Percentiles rank a stretch among this genome's conserved stretches.
Evolutionary conservation across 2,797 vertebrate species (phyloP).

Genomic region (Acrossocheilus fasciatus): DNA sequence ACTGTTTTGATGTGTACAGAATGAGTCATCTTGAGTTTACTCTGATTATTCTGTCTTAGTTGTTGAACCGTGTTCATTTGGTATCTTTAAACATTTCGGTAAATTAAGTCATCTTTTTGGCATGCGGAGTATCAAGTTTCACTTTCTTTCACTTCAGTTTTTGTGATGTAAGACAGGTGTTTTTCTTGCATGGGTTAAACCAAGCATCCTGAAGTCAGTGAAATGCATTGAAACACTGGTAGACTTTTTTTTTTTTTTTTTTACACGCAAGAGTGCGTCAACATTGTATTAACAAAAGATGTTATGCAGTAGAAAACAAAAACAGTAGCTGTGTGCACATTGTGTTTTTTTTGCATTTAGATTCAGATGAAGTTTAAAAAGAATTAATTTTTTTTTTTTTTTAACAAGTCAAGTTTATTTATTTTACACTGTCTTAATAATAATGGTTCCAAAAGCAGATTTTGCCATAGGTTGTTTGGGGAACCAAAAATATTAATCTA

Average conservation of each 20-base stretch:
- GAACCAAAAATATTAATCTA: too few relatives aligned
- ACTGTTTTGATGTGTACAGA: neutral
- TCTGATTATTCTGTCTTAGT: neutral
- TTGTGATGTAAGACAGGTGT: neutral
- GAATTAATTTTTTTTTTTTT: too few relatives aligned
- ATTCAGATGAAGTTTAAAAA: neutral
- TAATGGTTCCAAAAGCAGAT: neutral
- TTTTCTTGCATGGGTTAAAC: conserved; percentile 19
- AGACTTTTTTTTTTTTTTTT: neutral
- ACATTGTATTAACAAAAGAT: neutral
- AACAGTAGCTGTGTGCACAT: neutral
- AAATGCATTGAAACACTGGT: neutral
- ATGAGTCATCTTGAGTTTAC: neutral
- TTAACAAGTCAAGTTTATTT: neutral
- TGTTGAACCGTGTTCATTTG: neutral
- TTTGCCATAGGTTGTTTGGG: neutral
- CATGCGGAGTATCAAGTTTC: conserved; percentile 20
- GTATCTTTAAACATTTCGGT: conserved; percentile 1
- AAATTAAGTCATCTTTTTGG: conserved; percentile 8
- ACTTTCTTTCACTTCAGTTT: conserved; percentile 13
- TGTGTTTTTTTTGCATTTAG: neutral
- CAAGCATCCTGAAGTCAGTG: neutral
- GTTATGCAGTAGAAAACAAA: neutral
- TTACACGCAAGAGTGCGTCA: neutral
- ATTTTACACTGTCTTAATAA: neutral